Conservation (phyloP, 1,140 invertebrate species). For the Lutraria rhynchaena region DNA sequence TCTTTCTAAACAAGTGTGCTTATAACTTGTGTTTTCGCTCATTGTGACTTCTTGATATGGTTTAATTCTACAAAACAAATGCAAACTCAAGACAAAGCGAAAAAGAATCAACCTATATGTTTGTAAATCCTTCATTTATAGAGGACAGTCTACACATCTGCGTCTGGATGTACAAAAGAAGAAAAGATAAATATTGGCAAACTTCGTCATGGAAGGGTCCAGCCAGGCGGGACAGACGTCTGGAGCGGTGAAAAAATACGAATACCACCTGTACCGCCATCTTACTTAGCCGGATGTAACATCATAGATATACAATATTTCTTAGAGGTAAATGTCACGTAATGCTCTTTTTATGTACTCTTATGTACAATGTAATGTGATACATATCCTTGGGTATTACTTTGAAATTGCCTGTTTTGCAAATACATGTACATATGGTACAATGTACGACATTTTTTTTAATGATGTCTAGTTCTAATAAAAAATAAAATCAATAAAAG, state of each 20-base stretch:
- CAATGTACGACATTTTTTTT: too few species aligned
- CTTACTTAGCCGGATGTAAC: constrained; percentile 56
- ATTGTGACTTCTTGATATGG: background rate
- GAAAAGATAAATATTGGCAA: constrained; percentile 24
- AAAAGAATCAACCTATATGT: background rate
- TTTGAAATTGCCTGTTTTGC: too few species aligned
- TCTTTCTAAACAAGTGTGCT: background rate
- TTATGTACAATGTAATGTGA: too few species aligned
- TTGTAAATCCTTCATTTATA: background rate
- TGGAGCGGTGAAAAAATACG: constrained; percentile 52
- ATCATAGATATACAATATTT: constrained; percentile 63
- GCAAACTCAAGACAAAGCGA: background rate
- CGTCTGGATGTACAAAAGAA: background rate
- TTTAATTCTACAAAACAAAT: background rate
- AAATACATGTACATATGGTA: too few species aligned
- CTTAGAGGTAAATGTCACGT: constrained; percentile 63
- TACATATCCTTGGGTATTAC: too few species aligned
- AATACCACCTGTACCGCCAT: constrained; percentile 63
- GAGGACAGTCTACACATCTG: constrained; percentile 28
- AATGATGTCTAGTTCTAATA: too few species aligned
- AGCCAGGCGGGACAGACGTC: constrained; percentile 30
- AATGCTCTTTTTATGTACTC: too few species aligned
- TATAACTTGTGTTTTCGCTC: background rate
- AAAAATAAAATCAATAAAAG: too few species aligned
- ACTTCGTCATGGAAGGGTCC: constrained; percentile 10